Base-by-base conservation (phyloP, 1,140 invertebrate species). In the Periplaneta americana region DNA sequence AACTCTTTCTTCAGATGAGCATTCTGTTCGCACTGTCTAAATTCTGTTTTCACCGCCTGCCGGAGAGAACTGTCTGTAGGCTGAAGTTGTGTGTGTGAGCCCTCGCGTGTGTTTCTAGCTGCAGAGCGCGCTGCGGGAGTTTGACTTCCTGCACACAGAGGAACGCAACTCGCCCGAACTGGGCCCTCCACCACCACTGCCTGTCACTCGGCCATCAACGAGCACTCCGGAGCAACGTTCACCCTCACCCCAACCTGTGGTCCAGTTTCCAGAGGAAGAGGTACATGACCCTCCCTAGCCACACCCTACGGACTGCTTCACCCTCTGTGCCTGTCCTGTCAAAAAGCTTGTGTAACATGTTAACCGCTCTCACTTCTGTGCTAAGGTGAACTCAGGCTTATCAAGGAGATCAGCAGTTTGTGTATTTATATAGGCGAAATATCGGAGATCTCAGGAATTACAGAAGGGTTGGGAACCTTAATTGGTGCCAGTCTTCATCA, bases 81-180 rank as follows among this genome's bases (percentile, higher is more conserved):
- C 6, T 5, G n/a, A n/a, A 66, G 48, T 28, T 4, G 22, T 28
- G 1, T 66, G 48, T 66, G 13, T 22, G 77, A 37, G 34, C 33
- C 35, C 35, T 78, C 35, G 32, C 77, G 13, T 37, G n/a, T 48
- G 9, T 80, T 57, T 80, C 33, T 91, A 95, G 92, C 92, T 95
- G 86, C 94, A 96, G 91, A 94, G 91, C 88, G 95, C 94, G 87
- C 91, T 95, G 88, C 92, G 93, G 86, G 94, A 95, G 88, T 97
- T 97, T 91, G 95, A 97, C 90, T 96, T 97, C 89, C 92, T 97
- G 88, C 92, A 95, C 88, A 93, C 93, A 87, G 93, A 95, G 86
- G 93, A 93, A 84, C 87, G 82, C 75, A 78, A 79, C 39, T 80
- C 79, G 31, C 80, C 37, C 84, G 86, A 89, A 75, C 87, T 92